Evolutionary conservation across 2,888 invertebrate genomes (phyloP), one percentile per base, ranked within the genome.

Genomic region (Troides helena): DNA sequence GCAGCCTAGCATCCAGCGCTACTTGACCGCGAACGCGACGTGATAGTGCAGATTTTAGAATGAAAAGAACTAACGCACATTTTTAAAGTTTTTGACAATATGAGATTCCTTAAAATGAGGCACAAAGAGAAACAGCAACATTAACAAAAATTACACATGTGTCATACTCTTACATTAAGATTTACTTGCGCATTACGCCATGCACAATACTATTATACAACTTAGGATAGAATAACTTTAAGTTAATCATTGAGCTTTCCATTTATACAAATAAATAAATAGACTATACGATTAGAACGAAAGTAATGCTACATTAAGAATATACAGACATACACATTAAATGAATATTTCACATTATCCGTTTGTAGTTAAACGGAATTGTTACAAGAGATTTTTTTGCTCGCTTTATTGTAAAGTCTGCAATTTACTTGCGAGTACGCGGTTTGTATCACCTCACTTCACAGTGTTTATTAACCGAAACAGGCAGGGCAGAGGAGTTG

Each of bases 361-460:
- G 30, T 62, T 75, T 78, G 21, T 21, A 21, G 21, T 21, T 21
- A 21, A 21, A 21, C 21, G 21, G 21, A 21, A 21, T 21, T 21
- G 21, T 21, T 80, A 78, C 76, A 81, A 75, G 78, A 81, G 78
- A 82, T 83, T 83, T 81, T 21, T 74, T 81, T 76, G 75, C 77
- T 79, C 74, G 76, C 76, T 73, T 75, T 75, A 30, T 62, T 66
- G 36, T 72, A 69, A 64, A 73, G 72, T 76, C 73, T 68, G 74
- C 67, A 68, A 67, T 71, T 76, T 71, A 72, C 75, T 77, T 77
- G 73, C 77, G 75, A 71, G 73, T 69, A 72, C 80, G 83, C 74
- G 77, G 79, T 85, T 85, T 88, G 90, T 95, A 96, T 97, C 96
- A 97, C 95, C 97, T 97, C 94, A 96, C 96, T 94, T 96, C 96